Evolutionary conservation across 2,113 vertebrate species (phyloP), one percentile per base, ranked within the genome.

Genomic region (Thalassoma bifasciatum): DNA sequence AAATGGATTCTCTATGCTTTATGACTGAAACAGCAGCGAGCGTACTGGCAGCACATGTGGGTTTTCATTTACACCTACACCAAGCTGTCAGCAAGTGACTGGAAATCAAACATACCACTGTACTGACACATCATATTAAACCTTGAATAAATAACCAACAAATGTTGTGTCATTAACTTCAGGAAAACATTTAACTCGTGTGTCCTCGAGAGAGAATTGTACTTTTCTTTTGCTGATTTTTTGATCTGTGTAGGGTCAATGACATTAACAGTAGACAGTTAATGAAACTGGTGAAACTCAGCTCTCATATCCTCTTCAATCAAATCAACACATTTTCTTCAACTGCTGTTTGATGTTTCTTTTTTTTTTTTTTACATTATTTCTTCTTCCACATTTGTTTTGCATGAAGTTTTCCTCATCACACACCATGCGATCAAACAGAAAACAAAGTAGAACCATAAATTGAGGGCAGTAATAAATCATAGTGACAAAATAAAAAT

Each of bases 1-100:
- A 51, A 52, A 81, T 69, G 53, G 69, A 81, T 83, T 75, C n/a
- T 19, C 52, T 62, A 21, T 65, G 66, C 62, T 72, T 42, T 23
- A 4, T 86, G 79, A 76, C 60, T n/a, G 36, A 66, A 22, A 63
- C 44, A 47, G 38, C 34, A 2, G 14, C 42, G 58, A 42, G 50
- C 30, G n/a, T 36, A 13, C 63, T 60, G 50, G 24, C 22, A 22
- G 17, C 17, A 17, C 26, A 52, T 54, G n/a, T 66, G 24, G 13
- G 3, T 23, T 72, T 77, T 54, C 22, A 72, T 77, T 73, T 36
- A 42, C 56, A 52, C 68, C 52, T 61, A 72, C 53, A 19, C 16
- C 22, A 47, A 64, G 46, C 56, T 40, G 17, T 22, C 71, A 24
- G 7, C 0, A 8, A 46, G 34, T 40, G 53, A 66, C 50, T 46